These are phyloP conservation scores for Nemotelus pantherinus DNA, from an alignment of 2,888 invertebrate genomes.

Conservation along the genomic window DNA sequence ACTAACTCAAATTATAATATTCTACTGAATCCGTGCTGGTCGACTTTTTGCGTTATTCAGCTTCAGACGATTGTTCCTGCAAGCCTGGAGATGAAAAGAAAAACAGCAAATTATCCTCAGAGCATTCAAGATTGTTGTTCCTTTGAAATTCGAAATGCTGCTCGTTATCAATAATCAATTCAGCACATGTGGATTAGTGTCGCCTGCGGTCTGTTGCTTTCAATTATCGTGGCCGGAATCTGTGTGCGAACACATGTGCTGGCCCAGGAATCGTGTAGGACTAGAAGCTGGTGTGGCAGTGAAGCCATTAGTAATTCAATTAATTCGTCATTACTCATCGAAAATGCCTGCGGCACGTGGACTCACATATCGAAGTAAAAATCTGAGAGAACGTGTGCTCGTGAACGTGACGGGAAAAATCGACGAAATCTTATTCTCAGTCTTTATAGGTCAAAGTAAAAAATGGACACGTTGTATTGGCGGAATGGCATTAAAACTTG, in stretches of 20 bases:
- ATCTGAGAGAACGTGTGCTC: background rate
- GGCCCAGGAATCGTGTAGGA: background rate
- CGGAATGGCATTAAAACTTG: background rate
- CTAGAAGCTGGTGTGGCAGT: background rate
- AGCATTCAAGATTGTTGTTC: background rate
- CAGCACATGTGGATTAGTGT: background rate
- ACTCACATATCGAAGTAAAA: background rate
- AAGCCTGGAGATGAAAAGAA: too few species aligned
- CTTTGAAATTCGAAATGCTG: background rate
- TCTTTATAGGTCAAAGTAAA: background rate
- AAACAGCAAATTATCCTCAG: background rate
- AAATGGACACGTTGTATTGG: background rate
- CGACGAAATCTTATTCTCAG: slow-evolving; percentile 2
- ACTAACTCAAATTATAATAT: background rate
- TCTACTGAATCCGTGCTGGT: background rate
- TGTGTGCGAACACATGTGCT: background rate
- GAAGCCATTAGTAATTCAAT: background rate
- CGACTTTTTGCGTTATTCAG: background rate
- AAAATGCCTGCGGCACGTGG: slow-evolving; percentile 5
- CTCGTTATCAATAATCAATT: background rate
- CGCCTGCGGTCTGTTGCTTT: background rate
- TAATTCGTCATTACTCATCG: slow-evolving; percentile 10
- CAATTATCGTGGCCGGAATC: background rate
- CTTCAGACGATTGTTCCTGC: background rate
- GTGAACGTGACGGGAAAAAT: slow-evolving; percentile 4